Conservation (phyloP, 1,140 invertebrate genomes). For the Drosophila arizonae region DNA sequence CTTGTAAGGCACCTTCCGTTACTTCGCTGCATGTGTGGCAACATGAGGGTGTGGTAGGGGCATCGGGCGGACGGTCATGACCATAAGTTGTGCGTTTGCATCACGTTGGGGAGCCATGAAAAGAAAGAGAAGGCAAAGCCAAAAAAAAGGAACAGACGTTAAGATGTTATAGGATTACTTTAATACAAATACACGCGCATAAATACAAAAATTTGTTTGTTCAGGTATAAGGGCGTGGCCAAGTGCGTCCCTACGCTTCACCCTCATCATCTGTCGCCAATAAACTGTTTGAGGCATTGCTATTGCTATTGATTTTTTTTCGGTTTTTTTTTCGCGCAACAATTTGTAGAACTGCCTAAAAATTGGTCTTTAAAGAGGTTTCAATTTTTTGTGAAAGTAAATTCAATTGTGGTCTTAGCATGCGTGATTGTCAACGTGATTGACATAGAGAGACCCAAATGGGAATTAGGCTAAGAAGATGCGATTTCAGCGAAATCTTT, state of each 20-base stretch:
- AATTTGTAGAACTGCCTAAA: constrained; percentile 54
- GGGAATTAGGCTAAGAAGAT: constrained; percentile 7
- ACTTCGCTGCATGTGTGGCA: constrained; percentile 83
- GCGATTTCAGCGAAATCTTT: constrained; percentile 5
- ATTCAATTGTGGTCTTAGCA: constrained; percentile 46
- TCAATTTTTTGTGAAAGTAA: constrained; percentile 33
- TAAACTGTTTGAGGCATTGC: constrained; percentile 43
- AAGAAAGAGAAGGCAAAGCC: constrained; percentile 32
- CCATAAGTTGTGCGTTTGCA: constrained; percentile 57
- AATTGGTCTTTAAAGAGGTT: constrained; percentile 42
- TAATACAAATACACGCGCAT: constrained; percentile 42
- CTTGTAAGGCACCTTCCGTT: constrained; percentile 86
- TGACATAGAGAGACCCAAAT: constrained; percentile 44
- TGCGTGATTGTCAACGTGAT: constrained; percentile 26
- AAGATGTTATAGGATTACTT: constrained; percentile 76
- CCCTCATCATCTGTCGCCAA: constrained; percentile 30
- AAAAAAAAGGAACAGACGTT: constrained; percentile 41
- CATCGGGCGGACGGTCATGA: constrained; percentile 10
- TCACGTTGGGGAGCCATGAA: constrained; percentile 72
- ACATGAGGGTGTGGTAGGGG: not conserved
- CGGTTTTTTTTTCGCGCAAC: constrained; percentile 12
- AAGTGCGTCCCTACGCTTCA: not conserved
- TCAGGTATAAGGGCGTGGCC: constrained; percentile 61
- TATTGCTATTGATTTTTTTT: constrained; percentile 23
- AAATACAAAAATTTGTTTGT: constrained; percentile 58